Base-by-base conservation (phyloP, 2,113 vertebrate genomes). In the Arothron firmamentum region DNA sequence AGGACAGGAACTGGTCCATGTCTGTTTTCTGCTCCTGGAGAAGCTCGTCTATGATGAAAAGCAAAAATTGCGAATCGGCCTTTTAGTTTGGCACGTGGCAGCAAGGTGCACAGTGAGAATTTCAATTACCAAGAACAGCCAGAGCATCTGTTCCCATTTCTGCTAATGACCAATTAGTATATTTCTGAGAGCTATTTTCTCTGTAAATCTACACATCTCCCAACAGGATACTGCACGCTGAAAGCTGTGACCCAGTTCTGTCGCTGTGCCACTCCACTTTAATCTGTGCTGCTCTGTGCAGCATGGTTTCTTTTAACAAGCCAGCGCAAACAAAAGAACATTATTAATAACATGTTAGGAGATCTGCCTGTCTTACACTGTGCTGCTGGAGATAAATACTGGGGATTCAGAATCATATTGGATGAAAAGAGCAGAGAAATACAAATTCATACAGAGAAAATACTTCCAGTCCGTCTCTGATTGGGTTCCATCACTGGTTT, bases 1-100 rank as follows among this genome's bases (percentile, higher is more conserved):
- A 96, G 51, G 94, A 92, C 4, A 95, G 90, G 89, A 98, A 96
- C 85, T 96, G 96, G 81, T 97, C 95, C 93, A 96, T 93, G 84
- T 97, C 94, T 0, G 93, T 91, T n/a, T 89, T 92, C 82, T 98
- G 96, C 71, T 98, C 95, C 79, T 95, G 94, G 67, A 98, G 93
- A 2, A 99, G 89, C 65, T 96, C 94, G 76, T 98, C 97, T 99
- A 80, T 67, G 84, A 28, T 64, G 52, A 48, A 61, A 23, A 18
- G 13, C 25, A 47, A 21, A 55, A 47, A 45, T 10, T 3, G 12
- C 46, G 60, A 62, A 18, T 25, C 20, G 4, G 31, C 18, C 41
- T 54, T 25, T 16, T 43, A 62, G 13, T 47, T 13, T 7, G 34
- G 48, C 38, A 54, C 52, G 15, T 3, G 51, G 51, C 50, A 42